These are phyloP conservation scores for Anguilla rostrata DNA, from an alignment of 2,113 vertebrate genomes.

Conservation along the genomic window DNA sequence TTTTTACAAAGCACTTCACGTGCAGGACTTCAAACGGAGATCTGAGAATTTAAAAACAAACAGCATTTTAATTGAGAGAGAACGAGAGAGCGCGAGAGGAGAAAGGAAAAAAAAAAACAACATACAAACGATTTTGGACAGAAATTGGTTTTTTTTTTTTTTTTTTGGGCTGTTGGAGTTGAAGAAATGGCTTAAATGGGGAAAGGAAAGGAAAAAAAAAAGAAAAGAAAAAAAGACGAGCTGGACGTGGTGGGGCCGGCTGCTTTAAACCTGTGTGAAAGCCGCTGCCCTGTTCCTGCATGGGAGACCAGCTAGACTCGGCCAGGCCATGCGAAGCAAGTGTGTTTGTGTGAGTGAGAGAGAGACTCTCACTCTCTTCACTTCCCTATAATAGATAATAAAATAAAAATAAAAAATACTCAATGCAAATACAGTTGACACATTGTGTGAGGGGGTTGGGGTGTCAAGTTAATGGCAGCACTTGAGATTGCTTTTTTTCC, in stretches of 20 bases:
- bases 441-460: slow-evolving; percentile 61
- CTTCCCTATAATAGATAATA: slow-evolving; percentile 66
- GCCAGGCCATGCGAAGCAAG: slow-evolving; percentile 67
- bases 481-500: slow-evolving; percentile 64
- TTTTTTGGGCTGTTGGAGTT: slow-evolving; percentile 63
- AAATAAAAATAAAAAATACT: slow-evolving; percentile 41
- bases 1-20: slow-evolving; percentile 49
- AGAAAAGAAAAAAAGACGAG: slow-evolving; percentile 41
- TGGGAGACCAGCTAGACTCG: slow-evolving; percentile 42
- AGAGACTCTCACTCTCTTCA: slow-evolving; percentile 79
- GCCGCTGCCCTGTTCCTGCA: slow-evolving; percentile 48
- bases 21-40: slow-evolving; percentile 34
- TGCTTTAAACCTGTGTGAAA: slow-evolving; percentile 50
- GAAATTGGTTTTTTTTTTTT: slow-evolving; percentile 52
- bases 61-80: slow-evolving; percentile 18
- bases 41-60: slow-evolving; percentile 20
- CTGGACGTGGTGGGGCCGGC: slow-evolving; percentile 54
- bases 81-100: too few species aligned
- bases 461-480: slow-evolving; percentile 71
- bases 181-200: slow-evolving; percentile 39
- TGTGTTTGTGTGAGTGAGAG: slow-evolving; percentile 83
- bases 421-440: slow-evolving; percentile 65
- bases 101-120: background rate
- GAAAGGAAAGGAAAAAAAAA: slow-evolving; percentile 48
- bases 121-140: background rate